Conservation (phyloP, 2,888 invertebrate genomes). For the Cephus spinipes region DNA sequence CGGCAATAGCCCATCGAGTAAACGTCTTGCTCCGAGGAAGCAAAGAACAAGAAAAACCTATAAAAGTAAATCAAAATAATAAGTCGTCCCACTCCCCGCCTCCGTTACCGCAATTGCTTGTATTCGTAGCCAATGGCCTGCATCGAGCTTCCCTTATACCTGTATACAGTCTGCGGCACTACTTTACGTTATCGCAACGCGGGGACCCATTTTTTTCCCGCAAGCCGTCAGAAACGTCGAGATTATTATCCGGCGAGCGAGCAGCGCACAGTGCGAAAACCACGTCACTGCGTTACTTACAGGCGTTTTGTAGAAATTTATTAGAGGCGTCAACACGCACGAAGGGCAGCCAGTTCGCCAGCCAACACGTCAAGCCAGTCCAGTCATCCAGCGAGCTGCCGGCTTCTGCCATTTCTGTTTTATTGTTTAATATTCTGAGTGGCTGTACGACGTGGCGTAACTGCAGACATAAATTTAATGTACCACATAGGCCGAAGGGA, state of each 20-base stretch:
- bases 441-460: slow-evolving; percentile 37
- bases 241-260: slow-evolving; percentile 16
- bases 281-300: slow-evolving; percentile 22
- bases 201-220: slow-evolving; percentile 1
- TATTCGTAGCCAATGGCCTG: not conserved
- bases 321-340: slow-evolving; percentile 16
- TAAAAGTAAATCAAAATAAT: slow-evolving; percentile 12
- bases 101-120: not conserved
- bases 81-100: not conserved
- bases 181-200: not conserved
- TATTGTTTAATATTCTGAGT: slow-evolving; percentile 49
- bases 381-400: not conserved
- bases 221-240: slow-evolving; percentile 13
- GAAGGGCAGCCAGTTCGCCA: not conserved
- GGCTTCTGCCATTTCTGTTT: slow-evolving; percentile 30
- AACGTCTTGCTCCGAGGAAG: not conserved
- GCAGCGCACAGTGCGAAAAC: slow-evolving; percentile 23
- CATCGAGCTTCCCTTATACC: not conserved
- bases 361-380: not conserved
- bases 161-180: not conserved
- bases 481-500: not conserved
- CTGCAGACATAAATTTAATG: slow-evolving; percentile 37
- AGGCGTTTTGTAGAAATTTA: slow-evolving; percentile 30
- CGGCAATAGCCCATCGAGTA: not conserved
- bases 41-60: not conserved